Conservation (phyloP, 2,888 invertebrate genomes). For the Eulithis testata region DNA sequence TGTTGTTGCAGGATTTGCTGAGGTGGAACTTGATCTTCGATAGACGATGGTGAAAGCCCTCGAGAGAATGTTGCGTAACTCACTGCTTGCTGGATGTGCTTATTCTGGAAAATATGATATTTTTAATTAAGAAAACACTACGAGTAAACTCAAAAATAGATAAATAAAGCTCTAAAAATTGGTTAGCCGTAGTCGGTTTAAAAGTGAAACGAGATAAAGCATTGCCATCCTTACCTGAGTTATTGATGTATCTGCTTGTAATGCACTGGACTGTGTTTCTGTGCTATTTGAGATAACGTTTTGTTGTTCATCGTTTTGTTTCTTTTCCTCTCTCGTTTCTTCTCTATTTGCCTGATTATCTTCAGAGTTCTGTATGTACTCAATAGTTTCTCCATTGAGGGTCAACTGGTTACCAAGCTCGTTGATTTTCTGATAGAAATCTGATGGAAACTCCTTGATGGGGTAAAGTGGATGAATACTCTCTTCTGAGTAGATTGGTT, state of each 20-base stretch:
- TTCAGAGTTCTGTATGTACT: slow-evolving; percentile 14
- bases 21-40: slow-evolving; percentile 34
- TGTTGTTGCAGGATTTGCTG: slow-evolving; percentile 31
- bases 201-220: too few species aligned
- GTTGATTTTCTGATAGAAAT: slow-evolving; percentile 38
- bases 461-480: slow-evolving; percentile 33
- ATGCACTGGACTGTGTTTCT: slow-evolving; percentile 19
- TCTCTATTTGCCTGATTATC: slow-evolving; percentile 5
- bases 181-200: too few species aligned
- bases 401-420: slow-evolving; percentile 25
- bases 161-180: too few species aligned
- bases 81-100: slow-evolving; percentile 59
- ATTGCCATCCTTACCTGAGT: slow-evolving; percentile 22
- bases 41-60: slow-evolving; percentile 46
- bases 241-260: slow-evolving; percentile 14
- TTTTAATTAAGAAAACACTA: too few species aligned
- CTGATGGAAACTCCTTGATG: slow-evolving; percentile 30
- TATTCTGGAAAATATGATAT: slow-evolving; percentile 53
- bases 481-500: slow-evolving; percentile 30
- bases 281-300: slow-evolving; percentile 16
- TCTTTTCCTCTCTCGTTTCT: neutral
- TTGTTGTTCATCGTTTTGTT: slow-evolving; percentile 12
- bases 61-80: slow-evolving; percentile 70
- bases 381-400: slow-evolving; percentile 19
- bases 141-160: too few species aligned